These are phyloP conservation scores for Catocala sponsa DNA, from an alignment of 2,888 invertebrate species.

Conservation along the genomic window DNA sequence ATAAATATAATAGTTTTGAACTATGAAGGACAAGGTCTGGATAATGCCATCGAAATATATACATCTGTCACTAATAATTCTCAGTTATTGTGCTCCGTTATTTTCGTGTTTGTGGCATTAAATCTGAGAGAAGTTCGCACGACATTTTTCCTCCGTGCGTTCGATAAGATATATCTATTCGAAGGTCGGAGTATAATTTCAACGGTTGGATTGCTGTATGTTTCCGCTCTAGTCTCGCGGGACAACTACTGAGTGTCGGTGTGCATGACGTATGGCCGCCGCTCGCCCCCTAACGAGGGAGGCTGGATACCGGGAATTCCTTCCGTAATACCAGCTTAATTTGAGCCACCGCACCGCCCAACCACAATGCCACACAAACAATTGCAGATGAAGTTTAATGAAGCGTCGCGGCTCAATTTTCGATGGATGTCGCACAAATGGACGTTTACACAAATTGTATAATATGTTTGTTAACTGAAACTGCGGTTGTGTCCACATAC, in stretches of 20 bases:
- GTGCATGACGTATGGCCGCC: constrained; percentile 65
- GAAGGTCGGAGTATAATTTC: constrained; percentile 53
- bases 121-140: too few species aligned
- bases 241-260: constrained; percentile 51
- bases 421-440: constrained; percentile 53
- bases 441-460: constrained; percentile 63
- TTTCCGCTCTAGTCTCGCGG: constrained; percentile 51
- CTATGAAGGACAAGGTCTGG: constrained; percentile 9
- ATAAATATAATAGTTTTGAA: neutral
- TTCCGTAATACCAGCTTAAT: constrained; percentile 52
- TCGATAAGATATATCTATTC: constrained; percentile 38
- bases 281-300: constrained; percentile 53
- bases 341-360: constrained; percentile 44
- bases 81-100: neutral
- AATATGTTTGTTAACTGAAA: constrained; percentile 60
- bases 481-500: constrained; percentile 54
- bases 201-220: constrained; percentile 53
- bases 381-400: constrained; percentile 37
- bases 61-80: neutral
- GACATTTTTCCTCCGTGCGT: neutral
- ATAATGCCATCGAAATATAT: too few species aligned
- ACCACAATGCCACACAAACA: constrained; percentile 12
- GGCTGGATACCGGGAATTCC: constrained; percentile 55
- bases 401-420: constrained; percentile 48
- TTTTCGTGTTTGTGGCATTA: too few species aligned